phyloP scores from a whole-genome alignment of 1,140 invertebrate species.

The Drosophila tani region DNA sequence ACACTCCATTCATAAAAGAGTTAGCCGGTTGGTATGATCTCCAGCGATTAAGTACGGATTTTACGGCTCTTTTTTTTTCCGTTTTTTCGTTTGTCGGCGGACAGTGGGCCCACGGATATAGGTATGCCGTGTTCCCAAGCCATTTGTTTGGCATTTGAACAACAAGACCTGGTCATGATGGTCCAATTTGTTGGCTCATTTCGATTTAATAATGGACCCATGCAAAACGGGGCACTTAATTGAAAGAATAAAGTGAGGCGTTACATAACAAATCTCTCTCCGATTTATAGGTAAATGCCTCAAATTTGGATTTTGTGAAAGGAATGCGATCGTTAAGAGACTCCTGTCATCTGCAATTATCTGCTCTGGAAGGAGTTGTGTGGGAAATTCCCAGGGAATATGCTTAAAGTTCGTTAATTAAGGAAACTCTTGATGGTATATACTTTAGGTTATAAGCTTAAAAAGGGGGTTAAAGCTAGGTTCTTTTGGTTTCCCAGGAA shows the following conservation, averaged over 20 bases:
- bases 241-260: constrained; percentile 40
- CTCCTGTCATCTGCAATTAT: constrained; percentile 1
- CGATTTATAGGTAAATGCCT: background rate
- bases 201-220: constrained; percentile 49
- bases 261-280: constrained; percentile 30
- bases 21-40: constrained; percentile 15
- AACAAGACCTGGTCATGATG: constrained; percentile 37
- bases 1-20: constrained; percentile 65
- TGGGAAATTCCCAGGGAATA: background rate
- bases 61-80: constrained; percentile 19
- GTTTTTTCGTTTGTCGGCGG: background rate
- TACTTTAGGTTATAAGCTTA: no score
- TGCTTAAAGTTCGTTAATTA: background rate
- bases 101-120: constrained; percentile 4
- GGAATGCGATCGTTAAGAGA: constrained; percentile 12
- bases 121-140: constrained; percentile 31
- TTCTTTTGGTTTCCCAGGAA: background rate
- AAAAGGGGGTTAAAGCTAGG: no score
- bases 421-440: background rate
- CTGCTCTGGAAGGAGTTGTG: background rate
- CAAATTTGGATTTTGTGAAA: background rate
- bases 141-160: constrained; percentile 45
- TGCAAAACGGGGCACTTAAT: constrained; percentile 60
- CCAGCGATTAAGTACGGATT: constrained; percentile 43
- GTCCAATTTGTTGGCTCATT: constrained; percentile 51